Evolutionary conservation across 2,113 vertebrate genomes (phyloP).

Genomic region (Eolophus roseicapilla): DNA sequence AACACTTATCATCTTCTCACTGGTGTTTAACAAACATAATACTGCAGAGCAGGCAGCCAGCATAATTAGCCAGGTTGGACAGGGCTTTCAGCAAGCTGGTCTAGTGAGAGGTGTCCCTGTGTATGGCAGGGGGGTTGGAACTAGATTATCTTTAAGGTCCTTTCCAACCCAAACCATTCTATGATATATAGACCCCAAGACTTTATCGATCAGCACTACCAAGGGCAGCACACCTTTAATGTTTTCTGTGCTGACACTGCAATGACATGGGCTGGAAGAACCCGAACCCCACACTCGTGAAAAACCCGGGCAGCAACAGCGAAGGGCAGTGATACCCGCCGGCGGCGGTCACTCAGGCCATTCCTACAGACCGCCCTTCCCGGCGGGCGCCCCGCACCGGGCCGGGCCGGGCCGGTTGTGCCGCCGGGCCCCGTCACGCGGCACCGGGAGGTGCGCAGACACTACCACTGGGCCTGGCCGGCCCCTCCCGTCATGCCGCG

Average conservation of each 20-base stretch:
- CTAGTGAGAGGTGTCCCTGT: background rate
- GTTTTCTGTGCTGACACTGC: background rate
- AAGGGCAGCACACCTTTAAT: background rate
- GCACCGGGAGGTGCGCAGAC: no score
- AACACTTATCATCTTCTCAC: background rate
- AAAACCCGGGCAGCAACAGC: no score
- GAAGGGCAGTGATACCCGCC: background rate
- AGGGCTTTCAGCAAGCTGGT: background rate
- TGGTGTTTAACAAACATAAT: fast-evolving
- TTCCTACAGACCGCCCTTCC: background rate
- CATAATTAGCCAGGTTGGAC: background rate
- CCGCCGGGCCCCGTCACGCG: background rate
- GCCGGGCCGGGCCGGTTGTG: no score
- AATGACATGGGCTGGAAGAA: fast-evolving
- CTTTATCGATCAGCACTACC: background rate
- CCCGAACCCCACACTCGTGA: fast-evolving
- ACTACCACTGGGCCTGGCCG: no score
- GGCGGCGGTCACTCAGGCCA: background rate
- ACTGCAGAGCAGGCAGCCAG: no score
- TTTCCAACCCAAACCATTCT: background rate
- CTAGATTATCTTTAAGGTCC: background rate
- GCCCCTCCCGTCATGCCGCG: background rate
- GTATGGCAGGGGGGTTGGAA: background rate
- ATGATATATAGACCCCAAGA: background rate
- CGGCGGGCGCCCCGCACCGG: no score